phyloP scores from a whole-genome alignment of 2,888 invertebrate genomes.

The Leucozona laternaria region DNA sequence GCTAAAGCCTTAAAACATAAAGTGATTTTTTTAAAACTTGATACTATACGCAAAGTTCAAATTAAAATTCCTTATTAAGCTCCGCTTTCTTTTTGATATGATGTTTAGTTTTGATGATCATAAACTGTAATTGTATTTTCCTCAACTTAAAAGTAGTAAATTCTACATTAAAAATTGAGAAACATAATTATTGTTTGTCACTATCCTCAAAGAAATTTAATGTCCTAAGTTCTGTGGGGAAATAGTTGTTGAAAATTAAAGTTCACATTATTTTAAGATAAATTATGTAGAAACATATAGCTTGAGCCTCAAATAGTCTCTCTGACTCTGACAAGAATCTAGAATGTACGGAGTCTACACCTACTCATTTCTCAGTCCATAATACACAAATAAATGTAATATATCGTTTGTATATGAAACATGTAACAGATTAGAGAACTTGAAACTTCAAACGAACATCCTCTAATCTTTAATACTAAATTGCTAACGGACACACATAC shows the following conservation, averaged over 20 bases:
- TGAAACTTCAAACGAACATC: slow-evolving; percentile 25
- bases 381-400: not conserved
- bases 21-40: no score
- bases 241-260: not conserved
- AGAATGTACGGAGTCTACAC: no score
- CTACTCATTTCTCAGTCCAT: not conserved
- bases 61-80: no score
- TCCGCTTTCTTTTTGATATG: no score
- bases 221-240: not conserved
- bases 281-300: not conserved
- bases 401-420: slow-evolving; percentile 3
- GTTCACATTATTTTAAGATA: not conserved
- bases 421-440: slow-evolving; percentile 44
- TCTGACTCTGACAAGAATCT: not conserved
- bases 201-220: not conserved
- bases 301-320: not conserved
- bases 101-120: no score
- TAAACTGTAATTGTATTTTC: not conserved
- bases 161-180: not conserved
- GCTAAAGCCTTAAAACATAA: no score
- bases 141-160: not conserved
- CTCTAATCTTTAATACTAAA: not conserved
- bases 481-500: not conserved
- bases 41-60: no score
- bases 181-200: not conserved